Conservation (phyloP, 2,797 vertebrate species). For the Poeciliopsis presidionis region DNA sequence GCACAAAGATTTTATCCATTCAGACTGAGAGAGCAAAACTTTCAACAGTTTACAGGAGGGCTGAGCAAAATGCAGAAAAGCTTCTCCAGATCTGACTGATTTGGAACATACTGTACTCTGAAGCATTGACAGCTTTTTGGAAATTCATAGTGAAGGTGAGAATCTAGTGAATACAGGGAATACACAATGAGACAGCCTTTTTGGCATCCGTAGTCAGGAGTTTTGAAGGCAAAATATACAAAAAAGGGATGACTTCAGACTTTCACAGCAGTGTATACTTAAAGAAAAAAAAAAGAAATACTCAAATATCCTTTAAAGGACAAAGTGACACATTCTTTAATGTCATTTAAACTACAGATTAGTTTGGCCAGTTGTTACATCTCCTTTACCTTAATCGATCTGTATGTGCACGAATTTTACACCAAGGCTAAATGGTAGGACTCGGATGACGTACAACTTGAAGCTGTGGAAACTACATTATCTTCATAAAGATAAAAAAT, state of each 20-base stretch:
- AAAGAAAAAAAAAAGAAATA: conserved; percentile 26
- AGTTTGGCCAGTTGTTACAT: conserved; percentile 31
- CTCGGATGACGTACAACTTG: conserved; percentile 50
- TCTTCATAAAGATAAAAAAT: conserved; percentile 43
- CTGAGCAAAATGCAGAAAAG: not conserved
- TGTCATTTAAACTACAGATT: conserved; percentile 36
- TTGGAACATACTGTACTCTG: not conserved
- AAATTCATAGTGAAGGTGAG: not conserved
- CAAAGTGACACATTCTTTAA: conserved; percentile 42
- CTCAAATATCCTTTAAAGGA: conserved; percentile 18
- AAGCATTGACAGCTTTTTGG: not conserved
- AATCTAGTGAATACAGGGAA: not conserved
- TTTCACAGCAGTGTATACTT: conserved; percentile 33
- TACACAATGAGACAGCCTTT: not conserved
- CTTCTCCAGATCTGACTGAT: not conserved
- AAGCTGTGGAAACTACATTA: conserved; percentile 36
- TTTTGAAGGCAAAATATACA: not conserved
- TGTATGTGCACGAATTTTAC: conserved; percentile 42
- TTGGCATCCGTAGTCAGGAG: not conserved
- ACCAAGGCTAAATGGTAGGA: conserved; percentile 65
- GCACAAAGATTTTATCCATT: not conserved
- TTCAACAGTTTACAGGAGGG: not conserved
- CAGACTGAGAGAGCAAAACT: not conserved
- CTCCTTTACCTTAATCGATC: conserved; percentile 13
- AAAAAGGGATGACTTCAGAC: not conserved